These are phyloP conservation scores for Vidua chalybeata DNA, from an alignment of 2,113 vertebrate genomes.

Conservation along the genomic window DNA sequence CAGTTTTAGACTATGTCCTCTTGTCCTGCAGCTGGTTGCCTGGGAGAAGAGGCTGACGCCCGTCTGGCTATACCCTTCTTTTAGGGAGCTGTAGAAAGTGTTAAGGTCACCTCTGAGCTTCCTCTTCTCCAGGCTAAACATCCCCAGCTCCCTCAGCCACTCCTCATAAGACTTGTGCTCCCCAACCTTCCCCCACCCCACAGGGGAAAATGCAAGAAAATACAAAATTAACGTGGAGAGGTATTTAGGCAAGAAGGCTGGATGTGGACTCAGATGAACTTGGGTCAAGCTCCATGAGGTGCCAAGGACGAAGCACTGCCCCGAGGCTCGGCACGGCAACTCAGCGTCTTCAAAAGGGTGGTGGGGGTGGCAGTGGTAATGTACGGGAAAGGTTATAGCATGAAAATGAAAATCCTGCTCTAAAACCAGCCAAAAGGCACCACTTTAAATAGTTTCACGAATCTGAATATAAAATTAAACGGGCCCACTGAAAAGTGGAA, in stretches of 20 bases:
- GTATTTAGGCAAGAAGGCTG: neutral
- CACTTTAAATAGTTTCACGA: accelerated
- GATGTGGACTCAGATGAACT: accelerated
- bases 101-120: neutral
- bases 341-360: accelerated
- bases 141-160: neutral
- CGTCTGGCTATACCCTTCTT: neutral
- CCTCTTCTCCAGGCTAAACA: neutral
- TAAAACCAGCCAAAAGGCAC: neutral
- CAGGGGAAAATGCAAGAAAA: accelerated
- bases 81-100: neutral
- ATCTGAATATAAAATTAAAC: neutral
- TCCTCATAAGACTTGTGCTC: neutral
- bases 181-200: accelerated
- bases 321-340: accelerated
- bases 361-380: accelerated
- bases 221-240: accelerated
- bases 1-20: neutral
- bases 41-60: neutral
- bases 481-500: neutral
- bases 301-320: neutral
- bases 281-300: accelerated
- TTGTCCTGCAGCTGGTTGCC: neutral
- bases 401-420: neutral
- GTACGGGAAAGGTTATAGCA: neutral